Conservation (phyloP, 2,888 invertebrate species). For the Luperina testacea region DNA sequence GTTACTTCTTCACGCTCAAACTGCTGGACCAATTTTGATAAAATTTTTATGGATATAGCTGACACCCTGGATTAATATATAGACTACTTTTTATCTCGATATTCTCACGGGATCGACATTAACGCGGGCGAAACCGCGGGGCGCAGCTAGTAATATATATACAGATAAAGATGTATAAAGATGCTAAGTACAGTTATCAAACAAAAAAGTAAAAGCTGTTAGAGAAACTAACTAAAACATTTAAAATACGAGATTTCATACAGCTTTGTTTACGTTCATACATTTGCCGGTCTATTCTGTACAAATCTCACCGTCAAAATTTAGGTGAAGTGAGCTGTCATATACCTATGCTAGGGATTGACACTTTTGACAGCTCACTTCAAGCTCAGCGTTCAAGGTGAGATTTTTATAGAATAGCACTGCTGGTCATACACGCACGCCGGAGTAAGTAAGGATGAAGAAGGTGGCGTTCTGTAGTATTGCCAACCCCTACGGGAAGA, state of each 20-base stretch:
- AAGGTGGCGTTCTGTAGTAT: neutral
- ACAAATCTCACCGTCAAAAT: too few species aligned
- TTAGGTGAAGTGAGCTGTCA: too few species aligned
- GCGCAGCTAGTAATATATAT: too few species aligned
- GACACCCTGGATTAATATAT: too few species aligned
- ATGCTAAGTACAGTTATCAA: constrained; percentile 2
- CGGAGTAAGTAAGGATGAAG: neutral
- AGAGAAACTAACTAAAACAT: neutral
- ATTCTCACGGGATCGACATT: too few species aligned
- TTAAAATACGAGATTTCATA: neutral
- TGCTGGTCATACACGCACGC: neutral
- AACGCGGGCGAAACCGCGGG: too few species aligned
- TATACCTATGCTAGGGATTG: neutral
- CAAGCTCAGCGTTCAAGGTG: neutral
- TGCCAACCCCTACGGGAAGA: neutral
- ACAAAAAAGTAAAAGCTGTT: neutral
- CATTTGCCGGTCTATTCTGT: neutral
- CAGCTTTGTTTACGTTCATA: neutral
- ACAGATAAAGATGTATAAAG: too few species aligned
- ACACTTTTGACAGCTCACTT: neutral
- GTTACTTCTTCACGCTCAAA: too few species aligned
- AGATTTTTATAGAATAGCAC: too few species aligned
- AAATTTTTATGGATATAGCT: too few species aligned
- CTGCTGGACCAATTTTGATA: too few species aligned
- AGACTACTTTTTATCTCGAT: too few species aligned